A percentile compares a stretch with the other conserved stretches of the same genome.
phyloP scores from a whole-genome alignment of 2,113 vertebrate species.

The Aspiorhynchus laticeps region DNA sequence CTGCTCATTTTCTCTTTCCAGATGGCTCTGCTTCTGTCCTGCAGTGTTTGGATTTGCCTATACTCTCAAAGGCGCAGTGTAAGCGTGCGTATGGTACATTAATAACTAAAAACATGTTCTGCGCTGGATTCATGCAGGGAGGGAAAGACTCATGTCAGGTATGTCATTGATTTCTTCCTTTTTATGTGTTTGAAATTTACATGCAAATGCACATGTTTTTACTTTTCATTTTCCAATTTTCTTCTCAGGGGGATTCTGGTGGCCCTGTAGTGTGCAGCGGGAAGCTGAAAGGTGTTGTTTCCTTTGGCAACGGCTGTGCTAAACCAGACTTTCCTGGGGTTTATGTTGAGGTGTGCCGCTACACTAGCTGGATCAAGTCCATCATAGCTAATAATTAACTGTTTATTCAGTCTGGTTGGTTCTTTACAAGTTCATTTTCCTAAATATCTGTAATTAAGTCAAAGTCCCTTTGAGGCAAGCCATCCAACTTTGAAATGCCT shows the following conservation, averaged over 20 bases:
- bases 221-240: neutral
- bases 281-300: neutral
- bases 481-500: too few species aligned
- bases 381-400: neutral
- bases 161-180: neutral
- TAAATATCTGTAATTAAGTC: neutral
- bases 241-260: slow-evolving; percentile 34
- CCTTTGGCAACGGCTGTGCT: neutral
- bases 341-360: neutral
- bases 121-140: neutral
- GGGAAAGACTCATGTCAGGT: neutral
- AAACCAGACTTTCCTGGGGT: neutral
- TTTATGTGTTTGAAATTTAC: neutral
- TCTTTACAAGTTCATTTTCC: neutral
- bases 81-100: neutral
- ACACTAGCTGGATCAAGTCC: neutral
- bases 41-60: slow-evolving; percentile 9
- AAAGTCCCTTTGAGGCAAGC: too few species aligned
- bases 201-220: neutral
- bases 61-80: neutral
- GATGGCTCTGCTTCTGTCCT: neutral
- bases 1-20: neutral
- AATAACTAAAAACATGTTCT: neutral
- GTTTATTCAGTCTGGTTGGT: neutral
- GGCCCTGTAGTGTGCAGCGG: neutral